Evolutionary conservation across 2,888 invertebrate genomes (phyloP), one percentile per base, ranked within the genome.

Genomic region (Agriopis leucophaearia): DNA sequence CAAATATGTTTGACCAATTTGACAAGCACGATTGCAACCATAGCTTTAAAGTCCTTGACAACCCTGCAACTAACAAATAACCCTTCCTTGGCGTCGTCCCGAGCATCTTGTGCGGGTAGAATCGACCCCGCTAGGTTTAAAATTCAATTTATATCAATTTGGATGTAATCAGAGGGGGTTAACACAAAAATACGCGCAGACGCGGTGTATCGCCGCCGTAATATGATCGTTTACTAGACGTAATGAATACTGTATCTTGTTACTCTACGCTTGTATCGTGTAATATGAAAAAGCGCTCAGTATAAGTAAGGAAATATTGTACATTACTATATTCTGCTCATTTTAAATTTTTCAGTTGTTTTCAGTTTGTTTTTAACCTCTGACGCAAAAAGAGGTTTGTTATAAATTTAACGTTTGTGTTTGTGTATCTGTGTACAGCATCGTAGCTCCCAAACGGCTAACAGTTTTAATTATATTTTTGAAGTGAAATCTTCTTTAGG

Each of bases 141-240:
- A 91, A 93, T 92, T 91, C 92, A 92, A 93, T 93, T 94, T 92
- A 89, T 94, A 88, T 90, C 94, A 93, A 93, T 94, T 94, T 93
- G 88, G 84, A 85, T 86, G 90, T 91, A 94, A 93, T 93, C 92
- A 91, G 86, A 81, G 81, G 85, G 85, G 89, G 85, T 82, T 86
- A 87, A 85, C 81, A 86, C 88, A 91, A 92, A 93, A 93, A 92
- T 92, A 91, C 88, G 87, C 81, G 78, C 74, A 76, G 76, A 74
- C 74, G 81, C 83, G 82, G 82, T 86, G 82, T 86, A 86, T 86
- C 84, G 83, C 79, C 77, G 73, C 38, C 69, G 81, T 81, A 83
- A 84, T 80, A 80, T 81, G 82, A 86, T 84, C 84, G 85, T 79
- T 90, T 87, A 85, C 83, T 85, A 82, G 74, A 72, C 57, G 71